Conservation (phyloP, 2,888 invertebrate genomes). For the Melieria omissa region DNA sequence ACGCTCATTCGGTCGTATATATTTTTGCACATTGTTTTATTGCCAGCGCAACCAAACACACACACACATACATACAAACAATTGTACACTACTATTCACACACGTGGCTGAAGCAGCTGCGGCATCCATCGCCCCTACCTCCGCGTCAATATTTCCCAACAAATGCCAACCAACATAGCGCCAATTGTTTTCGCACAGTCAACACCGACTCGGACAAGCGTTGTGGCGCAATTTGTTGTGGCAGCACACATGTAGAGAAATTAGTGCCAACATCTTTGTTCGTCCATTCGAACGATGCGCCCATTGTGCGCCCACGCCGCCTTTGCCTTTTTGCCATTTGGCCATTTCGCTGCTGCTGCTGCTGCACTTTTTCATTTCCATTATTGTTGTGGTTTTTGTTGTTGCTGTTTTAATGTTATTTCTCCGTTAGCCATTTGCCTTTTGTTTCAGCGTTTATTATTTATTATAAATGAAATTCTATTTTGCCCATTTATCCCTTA, state of each 20-base stretch:
- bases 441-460: constrained; percentile 22
- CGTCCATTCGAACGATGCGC: too few species aligned
- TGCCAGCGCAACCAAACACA: too few species aligned
- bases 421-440: not conserved
- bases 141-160: too few species aligned
- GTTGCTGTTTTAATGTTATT: not conserved
- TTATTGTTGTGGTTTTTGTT: not conserved
- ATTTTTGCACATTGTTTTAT: too few species aligned
- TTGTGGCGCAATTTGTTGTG: constrained; percentile 20
- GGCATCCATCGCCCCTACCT: too few species aligned
- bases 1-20: too few species aligned
- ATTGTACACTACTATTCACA: too few species aligned
- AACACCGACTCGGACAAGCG: too few species aligned
- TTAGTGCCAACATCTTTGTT: constrained; percentile 13
- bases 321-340: constrained; percentile 2
- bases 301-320: not conserved
- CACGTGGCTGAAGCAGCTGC: too few species aligned
- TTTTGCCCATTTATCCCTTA: constrained; percentile 1
- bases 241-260: constrained; percentile 22
- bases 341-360: not conserved
- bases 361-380: not conserved
- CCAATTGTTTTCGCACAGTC: too few species aligned
- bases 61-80: too few species aligned
- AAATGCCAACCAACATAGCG: too few species aligned
- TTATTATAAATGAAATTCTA: constrained; percentile 25